phyloP scores from a whole-genome alignment of 2,888 invertebrate genomes.

The Andrena flavipes region DNA sequence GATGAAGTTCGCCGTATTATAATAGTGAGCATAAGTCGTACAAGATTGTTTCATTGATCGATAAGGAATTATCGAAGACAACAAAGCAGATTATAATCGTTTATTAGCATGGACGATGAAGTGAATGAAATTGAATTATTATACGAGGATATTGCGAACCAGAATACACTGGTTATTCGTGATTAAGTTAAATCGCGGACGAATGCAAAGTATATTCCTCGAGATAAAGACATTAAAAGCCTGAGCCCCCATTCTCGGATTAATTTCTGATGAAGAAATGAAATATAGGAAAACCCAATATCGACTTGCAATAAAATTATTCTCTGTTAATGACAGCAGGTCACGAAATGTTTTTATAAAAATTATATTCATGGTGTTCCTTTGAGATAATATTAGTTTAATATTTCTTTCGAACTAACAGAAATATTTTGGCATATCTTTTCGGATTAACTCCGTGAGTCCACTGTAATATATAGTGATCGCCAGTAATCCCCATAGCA shows the following conservation, averaged over 20 bases:
- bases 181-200: conserved; percentile 66
- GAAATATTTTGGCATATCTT: no score
- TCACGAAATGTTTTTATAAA: no score
- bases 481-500: no score
- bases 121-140: conserved; percentile 64
- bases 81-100: not conserved
- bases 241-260: conserved; percentile 7
- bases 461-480: no score
- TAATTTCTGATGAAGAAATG: conserved; percentile 14
- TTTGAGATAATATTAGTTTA: no score
- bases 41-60: not conserved
- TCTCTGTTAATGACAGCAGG: not conserved
- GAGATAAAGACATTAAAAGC: conserved; percentile 5
- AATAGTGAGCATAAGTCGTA: no score
- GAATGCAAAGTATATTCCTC: conserved; percentile 47
- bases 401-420: no score
- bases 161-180: conserved; percentile 28
- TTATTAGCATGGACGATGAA: conserved; percentile 11
- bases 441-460: no score
- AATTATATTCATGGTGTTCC: no score
- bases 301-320: not conserved
- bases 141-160: conserved; percentile 38
- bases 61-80: not conserved
- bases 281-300: conserved; percentile 22
- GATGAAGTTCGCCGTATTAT: not conserved